Percentiles rank a stretch among this genome's conserved stretches.
These are phyloP conservation scores for Potamilus streckersoni DNA, from an alignment of 1,140 invertebrate genomes.

Conservation along the genomic window DNA sequence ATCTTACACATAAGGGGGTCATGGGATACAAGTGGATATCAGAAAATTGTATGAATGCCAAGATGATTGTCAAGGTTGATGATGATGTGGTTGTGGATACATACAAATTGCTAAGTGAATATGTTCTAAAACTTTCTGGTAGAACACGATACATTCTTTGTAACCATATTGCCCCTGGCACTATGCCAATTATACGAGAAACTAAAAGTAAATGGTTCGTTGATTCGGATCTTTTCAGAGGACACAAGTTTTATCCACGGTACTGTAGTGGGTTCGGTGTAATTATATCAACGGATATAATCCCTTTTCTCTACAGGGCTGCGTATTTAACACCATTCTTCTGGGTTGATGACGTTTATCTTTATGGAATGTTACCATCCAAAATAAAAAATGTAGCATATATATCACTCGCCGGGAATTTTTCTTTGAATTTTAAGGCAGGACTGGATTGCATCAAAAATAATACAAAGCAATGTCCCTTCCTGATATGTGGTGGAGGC, in stretches of 20 bases:
- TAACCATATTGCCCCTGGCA: constrained; percentile 17
- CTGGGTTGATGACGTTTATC: constrained; percentile 72
- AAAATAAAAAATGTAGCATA: constrained; percentile 28
- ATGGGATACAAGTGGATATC: constrained; percentile 77
- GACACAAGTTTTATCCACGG: constrained; percentile 35
- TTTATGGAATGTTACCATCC: constrained; percentile 67
- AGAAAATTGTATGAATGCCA: constrained; percentile 74
- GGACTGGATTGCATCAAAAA: no score
- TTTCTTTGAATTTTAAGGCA: no score
- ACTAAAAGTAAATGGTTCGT: constrained; percentile 42
- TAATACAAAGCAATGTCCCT: no score
- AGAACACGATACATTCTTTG: constrained; percentile 33
- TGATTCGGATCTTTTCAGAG: constrained; percentile 31
- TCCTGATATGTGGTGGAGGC: no score
- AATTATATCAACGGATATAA: constrained; percentile 34
- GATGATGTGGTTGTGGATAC: constrained; percentile 26
- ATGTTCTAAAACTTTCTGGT: constrained; percentile 7
- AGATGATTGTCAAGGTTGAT: constrained; percentile 69
- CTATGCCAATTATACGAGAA: constrained; percentile 31
- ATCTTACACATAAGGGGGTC: constrained; percentile 73
- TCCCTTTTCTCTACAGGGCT: constrained; percentile 51
- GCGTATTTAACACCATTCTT: constrained; percentile 65
- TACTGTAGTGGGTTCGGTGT: constrained; percentile 49
- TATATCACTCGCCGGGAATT: no score
- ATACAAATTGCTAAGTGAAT: constrained; percentile 17